Conservation (phyloP, 2,113 vertebrate genomes). For the Cinclus cinclus region DNA sequence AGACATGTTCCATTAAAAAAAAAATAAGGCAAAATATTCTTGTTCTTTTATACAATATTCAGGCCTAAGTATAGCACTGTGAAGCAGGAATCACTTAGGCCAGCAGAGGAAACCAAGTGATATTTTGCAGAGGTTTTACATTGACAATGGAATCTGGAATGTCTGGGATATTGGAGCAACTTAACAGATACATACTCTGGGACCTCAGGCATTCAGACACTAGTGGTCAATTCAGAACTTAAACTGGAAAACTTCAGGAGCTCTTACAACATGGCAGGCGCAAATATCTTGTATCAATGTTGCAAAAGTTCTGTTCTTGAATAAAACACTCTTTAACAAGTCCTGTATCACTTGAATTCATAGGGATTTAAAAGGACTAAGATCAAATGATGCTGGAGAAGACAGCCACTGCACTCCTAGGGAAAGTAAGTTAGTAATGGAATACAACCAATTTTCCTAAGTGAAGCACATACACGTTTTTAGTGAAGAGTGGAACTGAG, state of each 20-base stretch:
- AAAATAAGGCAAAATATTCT: neutral
- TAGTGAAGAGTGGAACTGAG: neutral
- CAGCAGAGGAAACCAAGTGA: neutral
- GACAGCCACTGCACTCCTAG: neutral
- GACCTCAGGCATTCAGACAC: neutral
- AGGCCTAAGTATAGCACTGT: neutral
- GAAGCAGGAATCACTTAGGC: neutral
- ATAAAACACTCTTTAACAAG: neutral
- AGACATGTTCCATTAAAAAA: rapidly evolving
- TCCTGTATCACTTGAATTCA: neutral
- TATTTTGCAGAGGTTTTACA: neutral
- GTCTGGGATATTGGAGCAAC: neutral
- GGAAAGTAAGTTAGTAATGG: neutral
- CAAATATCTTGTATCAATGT: neutral
- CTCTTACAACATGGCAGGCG: neutral
- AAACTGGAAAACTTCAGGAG: neutral
- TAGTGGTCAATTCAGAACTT: neutral
- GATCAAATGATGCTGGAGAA: neutral
- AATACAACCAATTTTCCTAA: neutral
- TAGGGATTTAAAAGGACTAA: neutral
- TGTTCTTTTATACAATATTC: neutral
- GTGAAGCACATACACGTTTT: neutral
- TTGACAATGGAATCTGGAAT: neutral
- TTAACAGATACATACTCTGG: neutral
- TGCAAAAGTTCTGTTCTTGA: neutral